phyloP scores from a whole-genome alignment of 1,140 invertebrate genomes.

The Acromyrmex heyeri region DNA sequence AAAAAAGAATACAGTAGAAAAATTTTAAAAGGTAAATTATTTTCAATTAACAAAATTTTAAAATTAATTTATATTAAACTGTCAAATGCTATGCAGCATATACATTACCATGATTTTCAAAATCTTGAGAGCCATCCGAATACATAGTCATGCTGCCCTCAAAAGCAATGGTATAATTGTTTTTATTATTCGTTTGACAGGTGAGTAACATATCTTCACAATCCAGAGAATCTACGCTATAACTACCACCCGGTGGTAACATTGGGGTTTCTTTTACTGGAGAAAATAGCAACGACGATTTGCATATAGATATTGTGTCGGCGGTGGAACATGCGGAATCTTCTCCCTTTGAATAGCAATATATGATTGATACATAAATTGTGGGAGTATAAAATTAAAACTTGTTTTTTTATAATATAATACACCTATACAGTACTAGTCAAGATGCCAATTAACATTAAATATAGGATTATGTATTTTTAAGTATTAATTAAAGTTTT shows the following conservation, averaged over 20 bases:
- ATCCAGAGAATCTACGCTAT: conserved; percentile 96
- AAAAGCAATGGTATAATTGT: conserved; percentile 98
- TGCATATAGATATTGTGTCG: conserved; percentile 94
- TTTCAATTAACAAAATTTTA: background rate
- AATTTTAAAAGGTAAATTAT: background rate
- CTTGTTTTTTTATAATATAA: background rate
- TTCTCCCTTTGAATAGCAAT: conserved; percentile 87
- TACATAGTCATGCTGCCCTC: conserved; percentile 95
- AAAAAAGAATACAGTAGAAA: background rate
- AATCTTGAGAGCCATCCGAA: conserved; percentile 93
- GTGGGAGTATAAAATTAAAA: background rate
- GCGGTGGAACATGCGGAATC: conserved; percentile 91
- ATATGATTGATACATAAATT: conserved; percentile 28
- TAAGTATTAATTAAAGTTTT: background rate
- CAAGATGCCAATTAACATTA: background rate
- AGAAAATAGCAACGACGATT: conserved; percentile 95
- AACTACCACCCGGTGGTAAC: conserved; percentile 90
- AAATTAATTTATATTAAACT: conserved; percentile 23
- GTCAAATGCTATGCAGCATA: no score
- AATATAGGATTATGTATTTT: background rate
- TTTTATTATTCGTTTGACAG: conserved; percentile 94
- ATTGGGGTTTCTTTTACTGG: conserved; percentile 94
- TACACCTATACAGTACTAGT: background rate
- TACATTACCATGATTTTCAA: conserved; percentile 88
- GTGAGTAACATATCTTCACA: conserved; percentile 96